Evolutionary conservation across 2,797 vertebrate species (phyloP).

Genomic region (Paramormyrops hopkinsi): DNA sequence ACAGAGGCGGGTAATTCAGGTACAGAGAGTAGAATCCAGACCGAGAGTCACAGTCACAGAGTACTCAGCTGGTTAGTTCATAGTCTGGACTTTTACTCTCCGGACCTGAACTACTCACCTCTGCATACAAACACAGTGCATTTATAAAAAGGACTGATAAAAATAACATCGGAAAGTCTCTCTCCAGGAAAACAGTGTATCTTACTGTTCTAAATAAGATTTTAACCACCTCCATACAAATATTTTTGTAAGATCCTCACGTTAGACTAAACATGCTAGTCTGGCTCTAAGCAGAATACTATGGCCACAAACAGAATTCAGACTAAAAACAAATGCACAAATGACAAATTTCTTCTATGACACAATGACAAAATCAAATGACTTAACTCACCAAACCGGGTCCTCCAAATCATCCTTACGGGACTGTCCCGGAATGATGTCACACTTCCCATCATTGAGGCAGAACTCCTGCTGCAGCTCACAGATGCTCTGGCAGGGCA

Average conservation of each 20-base stretch:
- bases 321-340: constrained; percentile 11
- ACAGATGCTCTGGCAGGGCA: constrained; percentile 87
- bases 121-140: not conserved
- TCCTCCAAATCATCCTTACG: constrained; percentile 68
- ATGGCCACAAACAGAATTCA: not conserved
- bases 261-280: not conserved
- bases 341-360: constrained; percentile 13
- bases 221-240: not conserved
- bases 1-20: not conserved
- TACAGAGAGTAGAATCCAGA: not conserved
- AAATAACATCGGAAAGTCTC: not conserved
- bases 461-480: constrained; percentile 79
- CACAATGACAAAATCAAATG: not conserved
- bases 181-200: not conserved
- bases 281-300: not conserved
- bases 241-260: not conserved
- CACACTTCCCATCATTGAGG: constrained; percentile 89
- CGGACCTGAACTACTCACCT: not conserved
- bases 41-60: not conserved
- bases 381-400: constrained; percentile 59
- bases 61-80: not conserved
- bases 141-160: not conserved
- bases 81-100: not conserved
- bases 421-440: constrained; percentile 77
- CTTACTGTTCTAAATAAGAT: not conserved